A percentile compares a stretch with the other conserved stretches of the same genome.
Conservation (phyloP, 2,888 invertebrate species). For the Andrena minutula region DNA sequence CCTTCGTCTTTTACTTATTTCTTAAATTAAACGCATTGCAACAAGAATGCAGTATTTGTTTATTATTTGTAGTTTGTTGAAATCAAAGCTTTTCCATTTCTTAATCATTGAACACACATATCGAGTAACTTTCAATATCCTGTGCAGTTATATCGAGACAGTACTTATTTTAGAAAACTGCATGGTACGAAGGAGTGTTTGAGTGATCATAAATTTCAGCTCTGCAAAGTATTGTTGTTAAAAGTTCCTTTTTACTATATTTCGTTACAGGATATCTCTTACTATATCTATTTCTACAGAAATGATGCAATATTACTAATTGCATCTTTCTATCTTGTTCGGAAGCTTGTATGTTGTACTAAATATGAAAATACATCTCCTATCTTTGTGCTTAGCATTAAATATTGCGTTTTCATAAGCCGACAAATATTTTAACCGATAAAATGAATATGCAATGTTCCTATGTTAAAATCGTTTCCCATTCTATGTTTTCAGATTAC, state of each 20-base stretch:
- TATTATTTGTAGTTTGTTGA: background rate
- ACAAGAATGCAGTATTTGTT: background rate
- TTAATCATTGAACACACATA: background rate
- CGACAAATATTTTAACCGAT: conserved; percentile 9
- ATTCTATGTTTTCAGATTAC: conserved; percentile 31
- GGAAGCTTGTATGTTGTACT: conserved; percentile 18
- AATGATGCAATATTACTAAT: conserved; percentile 18
- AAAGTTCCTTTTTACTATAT: conserved; percentile 4
- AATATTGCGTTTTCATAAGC: conserved; percentile 19
- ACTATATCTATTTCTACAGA: conserved; percentile 24
- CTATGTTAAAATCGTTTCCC: conserved; percentile 20
- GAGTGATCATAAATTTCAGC: conserved; percentile 1
- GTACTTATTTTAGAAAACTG: background rate
- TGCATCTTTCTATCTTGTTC: conserved; percentile 13
- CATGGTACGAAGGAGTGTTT: conserved; percentile 1
- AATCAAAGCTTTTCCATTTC: background rate
- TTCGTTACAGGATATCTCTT: background rate
- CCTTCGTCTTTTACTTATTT: conserved; percentile 1
- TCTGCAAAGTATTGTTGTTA: conserved; percentile 15
- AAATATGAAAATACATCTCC: conserved; percentile 16
- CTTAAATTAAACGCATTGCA: too few species aligned
- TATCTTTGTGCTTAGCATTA: conserved; percentile 18
- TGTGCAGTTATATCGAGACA: background rate
- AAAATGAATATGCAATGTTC: conserved; percentile 11
- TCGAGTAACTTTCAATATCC: background rate